Percentiles rank a stretch among this genome's conserved stretches.
These are phyloP conservation scores for Chitala chitala DNA, from an alignment of 2,113 vertebrate genomes.

Conservation along the genomic window DNA sequence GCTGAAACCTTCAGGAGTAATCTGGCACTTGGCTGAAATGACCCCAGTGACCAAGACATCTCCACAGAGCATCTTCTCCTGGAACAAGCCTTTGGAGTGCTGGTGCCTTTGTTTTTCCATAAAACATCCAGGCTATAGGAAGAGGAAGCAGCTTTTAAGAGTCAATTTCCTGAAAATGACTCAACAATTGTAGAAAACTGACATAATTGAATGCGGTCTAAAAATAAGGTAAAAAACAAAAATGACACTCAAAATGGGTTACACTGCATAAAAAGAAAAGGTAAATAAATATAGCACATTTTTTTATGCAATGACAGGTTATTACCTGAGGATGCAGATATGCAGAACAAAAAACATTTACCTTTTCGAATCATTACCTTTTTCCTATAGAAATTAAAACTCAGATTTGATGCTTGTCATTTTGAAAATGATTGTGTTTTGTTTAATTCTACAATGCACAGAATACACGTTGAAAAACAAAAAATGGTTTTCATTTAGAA, in stretches of 20 bases:
- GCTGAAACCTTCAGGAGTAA: too few relatives aligned
- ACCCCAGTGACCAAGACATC: too few relatives aligned
- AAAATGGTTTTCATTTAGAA: slow-evolving; percentile 2
- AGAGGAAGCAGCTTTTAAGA: too few relatives aligned
- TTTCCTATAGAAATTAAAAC: neutral
- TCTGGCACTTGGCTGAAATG: too few relatives aligned
- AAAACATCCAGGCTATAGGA: too few relatives aligned
- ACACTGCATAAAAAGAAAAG: neutral
- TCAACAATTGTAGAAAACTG: too few relatives aligned
- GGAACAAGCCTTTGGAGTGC: neutral
- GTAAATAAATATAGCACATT: neutral
- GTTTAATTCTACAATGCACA: slow-evolving; percentile 1
- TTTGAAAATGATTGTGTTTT: neutral
- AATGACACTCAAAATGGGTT: neutral
- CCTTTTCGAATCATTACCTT: neutral
- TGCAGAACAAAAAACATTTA: neutral
- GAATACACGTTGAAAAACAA: slow-evolving; percentile 1
- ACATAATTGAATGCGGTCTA: neutral
- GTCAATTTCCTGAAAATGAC: too few relatives aligned
- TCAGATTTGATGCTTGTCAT: neutral
- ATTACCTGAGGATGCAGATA: neutral
- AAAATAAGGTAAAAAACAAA: neutral
- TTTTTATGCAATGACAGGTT: neutral
- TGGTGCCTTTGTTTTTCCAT: neutral
- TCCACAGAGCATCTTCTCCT: too few relatives aligned